Percentiles rank a stretch among this genome's conserved stretches.
phyloP scores from a whole-genome alignment of 2,797 vertebrate species.

The Sebastes trivittatus region DNA sequence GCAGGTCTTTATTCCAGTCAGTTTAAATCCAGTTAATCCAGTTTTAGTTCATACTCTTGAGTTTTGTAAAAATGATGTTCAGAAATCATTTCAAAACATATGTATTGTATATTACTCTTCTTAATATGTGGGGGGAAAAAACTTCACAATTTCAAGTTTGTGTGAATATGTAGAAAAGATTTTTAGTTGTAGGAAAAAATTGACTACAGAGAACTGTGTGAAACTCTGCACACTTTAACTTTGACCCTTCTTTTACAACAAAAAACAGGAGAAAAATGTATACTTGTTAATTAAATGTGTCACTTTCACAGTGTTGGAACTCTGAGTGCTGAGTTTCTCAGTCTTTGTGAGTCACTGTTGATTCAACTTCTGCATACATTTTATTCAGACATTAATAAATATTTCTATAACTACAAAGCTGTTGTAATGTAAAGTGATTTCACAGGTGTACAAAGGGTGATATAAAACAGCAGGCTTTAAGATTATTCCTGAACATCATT shows the following conservation, averaged over 20 bases:
- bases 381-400: background rate
- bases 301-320: background rate
- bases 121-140: background rate
- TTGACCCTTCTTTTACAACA: background rate
- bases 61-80: background rate
- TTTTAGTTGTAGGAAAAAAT: background rate
- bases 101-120: too few species aligned
- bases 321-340: background rate
- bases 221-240: background rate
- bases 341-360: background rate
- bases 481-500: background rate
- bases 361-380: background rate
- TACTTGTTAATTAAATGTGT: background rate
- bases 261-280: background rate
- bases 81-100: background rate
- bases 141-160: background rate
- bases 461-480: background rate
- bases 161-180: background rate
- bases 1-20: background rate
- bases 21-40: background rate
- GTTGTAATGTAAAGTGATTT: background rate
- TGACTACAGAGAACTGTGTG: background rate
- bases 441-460: background rate
- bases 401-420: background rate
- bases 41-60: background rate